Evolutionary conservation across 2,113 vertebrate species (phyloP), one percentile per base, ranked within the genome.

Genomic region (Solea solea): DNA sequence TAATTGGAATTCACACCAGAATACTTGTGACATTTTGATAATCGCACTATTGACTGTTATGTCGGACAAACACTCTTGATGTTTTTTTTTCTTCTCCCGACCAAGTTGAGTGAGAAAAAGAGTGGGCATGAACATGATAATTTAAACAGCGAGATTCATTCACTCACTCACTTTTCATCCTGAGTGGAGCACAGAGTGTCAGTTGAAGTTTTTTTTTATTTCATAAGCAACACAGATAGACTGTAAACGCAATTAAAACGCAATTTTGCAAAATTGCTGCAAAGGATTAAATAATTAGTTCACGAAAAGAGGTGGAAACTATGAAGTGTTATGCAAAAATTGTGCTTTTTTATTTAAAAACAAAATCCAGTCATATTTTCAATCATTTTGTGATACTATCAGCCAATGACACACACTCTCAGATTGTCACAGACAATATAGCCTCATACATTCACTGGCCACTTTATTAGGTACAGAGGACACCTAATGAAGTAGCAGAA

Each of bases 21-120:
- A 70, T 88, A 90, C 89, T 90, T 90, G 91, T 90, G 91, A 93
- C 91, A 91, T 92, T 92, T 93, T 90, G 87, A 88, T 91, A 90
- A 92, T 91, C 88, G 88, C 90, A 90, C 91, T 90, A 90, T 90
- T 90, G 90, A 90, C 90, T 92, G 91, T 90, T 90, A 87, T 88
- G 87, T 91, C 88, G 89, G 90, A 92, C 90, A 92, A 89, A 91
- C 88, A 90, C 88, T 88, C 70, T 81, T 84, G 81, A 86, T 76
- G 21, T 21, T 21, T 21, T 86, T 86, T 73, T 79, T 81, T 80
- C 67, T 51, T 48, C 55, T 27, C 28, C 54, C 66, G 72, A 80
- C 76, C 89, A 88, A 92, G 86, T 92, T 90, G 83, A 91, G 91
- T 91, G 92, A 91, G 91, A 93, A 93, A 92, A 92, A 72, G 91